Conservation (phyloP, 2,113 vertebrate species). For the Myodes glareolus region DNA sequence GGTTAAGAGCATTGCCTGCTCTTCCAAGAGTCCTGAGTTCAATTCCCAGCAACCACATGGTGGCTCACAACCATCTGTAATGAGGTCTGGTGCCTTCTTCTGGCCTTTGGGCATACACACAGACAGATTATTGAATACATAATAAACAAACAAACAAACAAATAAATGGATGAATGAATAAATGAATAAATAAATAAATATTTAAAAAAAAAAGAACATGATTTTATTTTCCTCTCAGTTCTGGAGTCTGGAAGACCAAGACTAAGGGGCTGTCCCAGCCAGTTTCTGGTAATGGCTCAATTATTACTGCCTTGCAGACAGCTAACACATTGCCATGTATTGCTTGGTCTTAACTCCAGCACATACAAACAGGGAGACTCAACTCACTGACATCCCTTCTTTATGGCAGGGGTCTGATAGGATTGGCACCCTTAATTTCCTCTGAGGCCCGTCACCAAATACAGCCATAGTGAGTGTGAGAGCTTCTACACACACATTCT, state of each 20-base stretch:
- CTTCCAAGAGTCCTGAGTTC: too few relatives aligned
- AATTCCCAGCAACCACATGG: too few relatives aligned
- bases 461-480: neutral
- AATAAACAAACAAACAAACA: too few relatives aligned
- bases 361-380: neutral
- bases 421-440: neutral
- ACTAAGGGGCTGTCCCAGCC: neutral
- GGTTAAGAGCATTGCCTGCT: too few relatives aligned
- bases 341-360: neutral
- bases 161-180: too few relatives aligned
- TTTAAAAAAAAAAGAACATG: too few relatives aligned
- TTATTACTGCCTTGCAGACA: neutral
- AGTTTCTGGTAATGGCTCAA: neutral
- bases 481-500: neutral
- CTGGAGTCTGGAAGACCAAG: neutral
- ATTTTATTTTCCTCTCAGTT: neutral
- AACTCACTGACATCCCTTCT: neutral
- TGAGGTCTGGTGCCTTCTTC: too few relatives aligned
- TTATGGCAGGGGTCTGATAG: neutral
- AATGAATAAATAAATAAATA: too few relatives aligned
- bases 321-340: neutral
- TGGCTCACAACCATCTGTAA: too few relatives aligned
- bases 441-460: neutral
- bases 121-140: too few relatives aligned
- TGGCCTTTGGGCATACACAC: too few relatives aligned